Evolutionary conservation across 1,140 invertebrate species (phyloP).

Genomic region (Stratiolaelaps scimitus): DNA sequence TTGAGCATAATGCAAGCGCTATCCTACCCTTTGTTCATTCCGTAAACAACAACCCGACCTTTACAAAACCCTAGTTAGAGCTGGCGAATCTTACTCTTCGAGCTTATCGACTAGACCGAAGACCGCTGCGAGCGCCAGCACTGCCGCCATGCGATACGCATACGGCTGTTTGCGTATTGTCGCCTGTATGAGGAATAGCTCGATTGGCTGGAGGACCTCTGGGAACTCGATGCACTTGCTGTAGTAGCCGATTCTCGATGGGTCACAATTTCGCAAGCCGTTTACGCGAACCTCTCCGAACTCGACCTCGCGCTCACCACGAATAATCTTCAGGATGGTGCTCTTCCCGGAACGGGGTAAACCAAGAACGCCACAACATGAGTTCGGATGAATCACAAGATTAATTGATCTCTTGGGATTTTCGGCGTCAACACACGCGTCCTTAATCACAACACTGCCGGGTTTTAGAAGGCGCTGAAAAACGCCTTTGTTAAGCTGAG

Average conservation of each 20-base stretch:
- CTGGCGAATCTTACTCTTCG: neutral
- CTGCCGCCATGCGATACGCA: neutral
- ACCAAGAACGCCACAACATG: no score
- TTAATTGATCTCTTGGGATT: no score
- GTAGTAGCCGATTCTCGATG: neutral
- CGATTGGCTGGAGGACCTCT: neutral
- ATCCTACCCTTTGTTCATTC: neutral
- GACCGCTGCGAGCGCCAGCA: neutral
- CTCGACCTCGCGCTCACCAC: neutral
- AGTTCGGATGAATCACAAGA: no score
- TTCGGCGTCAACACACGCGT: no score
- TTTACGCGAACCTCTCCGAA: neutral
- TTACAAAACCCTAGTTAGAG: neutral
- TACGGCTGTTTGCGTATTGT: neutral
- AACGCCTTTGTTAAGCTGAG: no score
- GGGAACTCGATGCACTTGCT: neutral
- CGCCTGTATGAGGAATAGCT: neutral
- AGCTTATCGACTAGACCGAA: neutral
- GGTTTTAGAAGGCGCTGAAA: no score
- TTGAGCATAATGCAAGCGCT: neutral
- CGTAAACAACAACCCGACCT: neutral
- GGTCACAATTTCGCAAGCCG: neutral
- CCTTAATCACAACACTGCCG: no score
- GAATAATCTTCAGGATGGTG: constrained; percentile 13
- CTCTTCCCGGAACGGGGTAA: no score